A percentile compares a stretch with the other conserved stretches of the same genome.
Conservation (phyloP, 1,140 invertebrate species). For the Brevipalpus yothersi region DNA sequence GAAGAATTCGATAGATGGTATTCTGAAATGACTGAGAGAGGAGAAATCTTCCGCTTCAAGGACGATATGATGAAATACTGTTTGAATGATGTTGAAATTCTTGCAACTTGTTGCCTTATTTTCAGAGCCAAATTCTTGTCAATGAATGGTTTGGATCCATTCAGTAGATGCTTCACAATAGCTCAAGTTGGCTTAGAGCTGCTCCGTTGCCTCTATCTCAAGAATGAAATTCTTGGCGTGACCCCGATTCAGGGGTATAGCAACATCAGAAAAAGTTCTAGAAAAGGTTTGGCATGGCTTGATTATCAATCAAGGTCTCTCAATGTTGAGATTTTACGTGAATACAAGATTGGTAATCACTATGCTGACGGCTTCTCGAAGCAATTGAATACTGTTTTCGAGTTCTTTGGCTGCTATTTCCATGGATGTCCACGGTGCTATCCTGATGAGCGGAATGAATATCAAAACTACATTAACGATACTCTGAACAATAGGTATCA, state of each 20-base stretch:
- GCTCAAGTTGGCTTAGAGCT: background rate
- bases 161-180: background rate
- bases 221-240: background rate
- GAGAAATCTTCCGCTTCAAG: background rate
- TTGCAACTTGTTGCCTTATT: background rate
- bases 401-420: slow-evolving; percentile 1
- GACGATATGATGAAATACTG: background rate
- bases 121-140: background rate
- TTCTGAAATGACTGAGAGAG: background rate
- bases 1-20: background rate
- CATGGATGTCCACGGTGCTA: slow-evolving; percentile 1
- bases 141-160: background rate
- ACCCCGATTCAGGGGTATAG: background rate
- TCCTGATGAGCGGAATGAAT: background rate
- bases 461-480: background rate
- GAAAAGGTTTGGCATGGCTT: background rate
- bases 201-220: background rate
- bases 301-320: background rate
- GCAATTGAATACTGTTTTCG: background rate
- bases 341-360: background rate
- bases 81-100: background rate
- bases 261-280: background rate
- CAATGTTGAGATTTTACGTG: background rate
- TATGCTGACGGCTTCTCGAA: background rate
- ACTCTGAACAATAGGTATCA: background rate